Evolutionary conservation across 2,113 vertebrate species (phyloP).

Genomic region (Apodemus speciosus): DNA sequence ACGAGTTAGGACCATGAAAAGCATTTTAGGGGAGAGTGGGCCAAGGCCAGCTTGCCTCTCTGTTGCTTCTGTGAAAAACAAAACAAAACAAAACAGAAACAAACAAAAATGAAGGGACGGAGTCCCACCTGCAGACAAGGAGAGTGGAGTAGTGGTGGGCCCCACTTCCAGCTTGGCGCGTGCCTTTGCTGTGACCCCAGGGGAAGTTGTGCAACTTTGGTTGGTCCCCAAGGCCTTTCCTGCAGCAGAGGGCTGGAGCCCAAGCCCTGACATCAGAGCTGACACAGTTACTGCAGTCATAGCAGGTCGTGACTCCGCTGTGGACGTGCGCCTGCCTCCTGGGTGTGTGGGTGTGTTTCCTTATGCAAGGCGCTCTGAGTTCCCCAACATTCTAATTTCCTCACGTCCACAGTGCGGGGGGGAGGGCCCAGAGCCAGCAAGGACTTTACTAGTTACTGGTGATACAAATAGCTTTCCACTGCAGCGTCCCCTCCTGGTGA

Average conservation of each 20-base stretch:
- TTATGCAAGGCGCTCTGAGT: not conserved
- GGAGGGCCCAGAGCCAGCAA: not conserved
- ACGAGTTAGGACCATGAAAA: not conserved
- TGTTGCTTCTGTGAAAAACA: not conserved
- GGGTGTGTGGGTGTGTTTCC: not conserved
- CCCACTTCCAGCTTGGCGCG: not conserved
- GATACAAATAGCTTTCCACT: accelerated
- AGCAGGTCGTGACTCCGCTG: constrained; percentile 35
- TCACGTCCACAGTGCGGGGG: not conserved
- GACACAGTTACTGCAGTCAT: constrained; percentile 15
- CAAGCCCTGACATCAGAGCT: constrained; percentile 60
- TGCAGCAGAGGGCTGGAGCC: constrained; percentile 6
- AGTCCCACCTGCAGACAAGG: not conserved
- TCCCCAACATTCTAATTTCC: not conserved
- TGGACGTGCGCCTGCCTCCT: constrained; percentile 16
- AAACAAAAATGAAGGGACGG: accelerated
- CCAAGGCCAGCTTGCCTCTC: not conserved
- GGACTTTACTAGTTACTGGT: not conserved
- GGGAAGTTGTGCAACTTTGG: constrained; percentile 39
- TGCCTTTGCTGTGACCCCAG: not conserved
- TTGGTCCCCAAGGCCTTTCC: not conserved
- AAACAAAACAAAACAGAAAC: no score
- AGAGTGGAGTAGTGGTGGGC: no score
- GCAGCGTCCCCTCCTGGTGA: constrained; percentile 52
- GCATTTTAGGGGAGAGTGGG: not conserved